Evolutionary conservation across 2,113 vertebrate species (phyloP).

Genomic region (Sakesphorus luctuosus): DNA sequence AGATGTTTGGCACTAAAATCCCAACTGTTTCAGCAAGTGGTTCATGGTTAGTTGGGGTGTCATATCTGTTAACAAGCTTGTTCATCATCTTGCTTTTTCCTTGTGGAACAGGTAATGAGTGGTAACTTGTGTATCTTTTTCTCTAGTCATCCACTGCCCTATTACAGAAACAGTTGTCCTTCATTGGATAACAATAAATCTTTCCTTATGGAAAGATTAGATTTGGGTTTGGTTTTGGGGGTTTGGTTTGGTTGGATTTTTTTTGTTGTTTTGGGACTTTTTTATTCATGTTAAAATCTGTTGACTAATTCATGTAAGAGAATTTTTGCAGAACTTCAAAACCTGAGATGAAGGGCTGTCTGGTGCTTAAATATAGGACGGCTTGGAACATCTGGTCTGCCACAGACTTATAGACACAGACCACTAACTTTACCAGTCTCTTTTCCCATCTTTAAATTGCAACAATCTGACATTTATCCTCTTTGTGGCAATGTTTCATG

Average conservation of each 20-base stretch:
- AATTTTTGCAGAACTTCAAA: background rate
- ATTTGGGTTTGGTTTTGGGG: background rate
- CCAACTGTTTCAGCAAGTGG: slow-evolving; percentile 39
- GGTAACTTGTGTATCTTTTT: background rate
- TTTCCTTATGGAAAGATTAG: background rate
- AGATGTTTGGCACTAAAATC: slow-evolving; percentile 64
- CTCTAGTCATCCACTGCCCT: background rate
- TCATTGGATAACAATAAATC: background rate
- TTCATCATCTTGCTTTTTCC: slow-evolving; percentile 34
- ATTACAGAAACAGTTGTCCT: background rate
- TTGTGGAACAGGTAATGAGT: slow-evolving; percentile 31
- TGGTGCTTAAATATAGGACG: background rate
- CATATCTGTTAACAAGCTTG: slow-evolving; percentile 41
- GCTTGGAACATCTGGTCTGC: background rate
- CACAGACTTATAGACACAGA: background rate
- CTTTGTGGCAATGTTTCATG: background rate
- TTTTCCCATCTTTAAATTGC: background rate
- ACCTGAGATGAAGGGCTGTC: background rate
- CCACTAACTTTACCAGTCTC: background rate
- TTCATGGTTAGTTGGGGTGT: slow-evolving; percentile 54
- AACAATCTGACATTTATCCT: background rate
- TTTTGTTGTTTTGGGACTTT: background rate
- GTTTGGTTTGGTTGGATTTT: background rate
- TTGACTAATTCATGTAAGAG: background rate
- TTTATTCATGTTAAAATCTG: background rate